These are phyloP conservation scores for Hofmannophila pseudospretella DNA, from an alignment of 2,888 invertebrate genomes.

Conservation along the genomic window DNA sequence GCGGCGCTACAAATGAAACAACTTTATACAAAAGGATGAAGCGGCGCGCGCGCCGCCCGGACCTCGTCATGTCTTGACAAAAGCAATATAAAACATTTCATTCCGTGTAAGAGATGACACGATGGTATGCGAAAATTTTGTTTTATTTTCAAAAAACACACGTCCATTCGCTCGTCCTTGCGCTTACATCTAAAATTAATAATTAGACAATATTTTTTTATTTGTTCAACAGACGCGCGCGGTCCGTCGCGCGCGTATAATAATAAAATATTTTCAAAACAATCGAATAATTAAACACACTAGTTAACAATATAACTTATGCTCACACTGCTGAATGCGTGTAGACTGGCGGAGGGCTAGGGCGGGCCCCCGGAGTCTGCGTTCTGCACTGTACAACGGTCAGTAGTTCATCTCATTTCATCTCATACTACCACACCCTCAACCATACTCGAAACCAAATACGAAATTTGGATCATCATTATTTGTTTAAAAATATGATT, in stretches of 20 bases:
- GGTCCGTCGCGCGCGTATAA: slow-evolving; percentile 69
- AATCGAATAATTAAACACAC: slow-evolving; percentile 79
- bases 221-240: slow-evolving; percentile 78
- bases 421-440: slow-evolving; percentile 29
- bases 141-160: slow-evolving; percentile 70
- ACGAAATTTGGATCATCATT: slow-evolving; percentile 44
- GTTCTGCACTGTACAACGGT: slow-evolving; percentile 14
- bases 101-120: slow-evolving; percentile 74
- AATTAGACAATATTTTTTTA: slow-evolving; percentile 76
- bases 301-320: slow-evolving; percentile 75
- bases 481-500: slow-evolving; percentile 50
- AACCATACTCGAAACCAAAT: slow-evolving; percentile 48
- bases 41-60: slow-evolving; percentile 32
- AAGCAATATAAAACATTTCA: slow-evolving; percentile 76
- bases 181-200: slow-evolving; percentile 77
- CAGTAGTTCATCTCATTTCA: too few relatives aligned
- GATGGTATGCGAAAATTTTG: slow-evolving; percentile 71
- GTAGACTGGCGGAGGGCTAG: slow-evolving; percentile 17
- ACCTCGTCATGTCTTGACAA: slow-evolving; percentile 53
- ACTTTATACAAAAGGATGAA: slow-evolving; percentile 62
- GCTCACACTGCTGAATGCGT: slow-evolving; percentile 45
- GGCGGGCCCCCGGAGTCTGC: too few relatives aligned
- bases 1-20: slow-evolving; percentile 30
- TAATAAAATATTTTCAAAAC: slow-evolving; percentile 78
- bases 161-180: slow-evolving; percentile 74